Evolutionary conservation across 2,888 invertebrate genomes (phyloP), one percentile per base, ranked within the genome.

Genomic region (Brachyopa scutellaris): DNA sequence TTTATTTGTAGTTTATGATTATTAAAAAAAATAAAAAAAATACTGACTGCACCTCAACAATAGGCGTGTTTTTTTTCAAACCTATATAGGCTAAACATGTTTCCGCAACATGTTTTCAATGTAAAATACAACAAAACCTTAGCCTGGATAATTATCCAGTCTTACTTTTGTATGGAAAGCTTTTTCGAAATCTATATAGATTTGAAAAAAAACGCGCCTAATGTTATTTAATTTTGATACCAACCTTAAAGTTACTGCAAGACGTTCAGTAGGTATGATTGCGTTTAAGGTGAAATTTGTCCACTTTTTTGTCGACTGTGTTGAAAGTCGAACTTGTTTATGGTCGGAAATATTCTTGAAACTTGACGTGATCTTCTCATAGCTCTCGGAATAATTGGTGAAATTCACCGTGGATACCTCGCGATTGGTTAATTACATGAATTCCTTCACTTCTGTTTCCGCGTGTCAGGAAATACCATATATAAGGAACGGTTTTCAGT

Each of bases 391-490:
- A 23, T 5, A 45, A 45, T 11, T 23, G 45, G n/a, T 21, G 21
- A 23, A 45, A 45, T 45, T 45, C 23, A 45, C 21, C n/a, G n/a
- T 23, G 45, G 21, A 23, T n/a, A 23, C 45, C 45, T 23, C n/a
- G 21, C 45, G 23, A 45, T 45, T 23, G 23, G 11, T 23, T 23
- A 45, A 45, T 45, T 23, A 11, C 11, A 45, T 23, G 23, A 45
- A 45, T 23, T 45, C 45, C 23, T 23, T 45, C 45, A 17, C 21
- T 45, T 26, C 26, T 26, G 26, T 26, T 3, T 26, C 26, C 26
- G 26, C 6, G 26, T 26, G 26, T 26, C 26, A 26, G 6, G 26
- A 5, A 26, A 26, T 26, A 26, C 6, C 3, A 26, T 26, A 26
- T 26, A 26, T 26, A 26, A 26, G 26, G 26, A 26, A 26, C n/a